Conservation (phyloP, 2,888 invertebrate species). For the Sipunculus nudus region DNA sequence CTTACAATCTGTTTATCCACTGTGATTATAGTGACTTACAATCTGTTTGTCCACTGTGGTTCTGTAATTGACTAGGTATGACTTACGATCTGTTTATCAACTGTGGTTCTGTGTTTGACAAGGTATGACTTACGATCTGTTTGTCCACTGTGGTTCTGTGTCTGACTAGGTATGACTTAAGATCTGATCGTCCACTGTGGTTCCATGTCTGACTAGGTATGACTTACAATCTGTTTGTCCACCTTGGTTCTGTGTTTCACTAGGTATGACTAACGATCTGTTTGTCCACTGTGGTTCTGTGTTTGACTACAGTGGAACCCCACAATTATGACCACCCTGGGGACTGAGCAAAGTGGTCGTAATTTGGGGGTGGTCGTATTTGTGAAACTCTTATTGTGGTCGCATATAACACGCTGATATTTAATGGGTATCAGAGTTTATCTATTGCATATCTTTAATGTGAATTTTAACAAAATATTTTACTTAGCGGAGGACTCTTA, state of each 20-base stretch:
- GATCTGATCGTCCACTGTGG: too few species aligned
- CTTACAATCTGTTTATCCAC: slow-evolving; percentile 67
- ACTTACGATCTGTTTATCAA: slow-evolving; percentile 66
- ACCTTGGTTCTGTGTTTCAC: slow-evolving; percentile 40
- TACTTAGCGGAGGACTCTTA: too few species aligned
- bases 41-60: slow-evolving; percentile 63
- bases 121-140: slow-evolving; percentile 64
- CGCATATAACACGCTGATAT: too few species aligned
- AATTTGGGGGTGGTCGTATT: too few species aligned
- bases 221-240: slow-evolving; percentile 66
- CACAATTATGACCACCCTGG: too few species aligned
- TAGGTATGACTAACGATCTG: slow-evolving; percentile 65
- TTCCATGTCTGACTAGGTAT: too few species aligned
- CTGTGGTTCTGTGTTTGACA: slow-evolving; percentile 31
- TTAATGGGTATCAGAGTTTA: too few species aligned
- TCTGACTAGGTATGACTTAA: slow-evolving; percentile 59
- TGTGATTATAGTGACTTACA: slow-evolving; percentile 53
- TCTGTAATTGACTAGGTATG: background rate
- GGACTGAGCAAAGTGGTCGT: too few species aligned
- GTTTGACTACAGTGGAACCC: too few species aligned
- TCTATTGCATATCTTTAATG: too few species aligned
- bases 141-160: slow-evolving; percentile 65
- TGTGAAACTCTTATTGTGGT: too few species aligned
- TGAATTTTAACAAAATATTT: too few species aligned
- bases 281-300: slow-evolving; percentile 65